phyloP scores from a whole-genome alignment of 2,113 vertebrate species.

The Anoplopoma fimbria region DNA sequence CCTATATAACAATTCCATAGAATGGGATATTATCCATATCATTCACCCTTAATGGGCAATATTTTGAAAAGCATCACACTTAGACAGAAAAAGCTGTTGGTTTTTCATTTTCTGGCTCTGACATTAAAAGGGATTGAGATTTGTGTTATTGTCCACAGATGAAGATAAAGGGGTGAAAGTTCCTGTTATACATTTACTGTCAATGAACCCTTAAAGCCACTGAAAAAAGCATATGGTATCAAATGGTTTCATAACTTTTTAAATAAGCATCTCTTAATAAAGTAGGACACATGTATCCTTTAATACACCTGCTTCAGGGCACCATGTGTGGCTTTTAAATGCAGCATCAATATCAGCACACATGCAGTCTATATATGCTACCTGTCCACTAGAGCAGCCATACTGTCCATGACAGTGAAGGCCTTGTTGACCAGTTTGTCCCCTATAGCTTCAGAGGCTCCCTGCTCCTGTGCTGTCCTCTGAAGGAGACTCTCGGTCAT shows the following conservation, averaged over 20 bases:
- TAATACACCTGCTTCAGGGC: neutral
- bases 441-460: slow-evolving; percentile 48
- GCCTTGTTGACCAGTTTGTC: slow-evolving; percentile 75
- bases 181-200: neutral
- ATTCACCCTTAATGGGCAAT: neutral
- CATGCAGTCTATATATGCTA: slow-evolving; percentile 46
- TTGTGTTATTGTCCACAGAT: neutral
- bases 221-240: no score
- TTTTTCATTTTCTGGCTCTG: no score
- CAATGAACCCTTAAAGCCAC: neutral
- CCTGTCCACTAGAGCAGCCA: slow-evolving; percentile 69
- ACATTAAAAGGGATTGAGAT: neutral
- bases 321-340: neutral
- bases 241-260: neutral
- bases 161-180: neutral
- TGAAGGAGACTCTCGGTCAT: slow-evolving; percentile 70
- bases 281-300: neutral
- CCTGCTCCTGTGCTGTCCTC: slow-evolving; percentile 61
- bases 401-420: slow-evolving; percentile 69
- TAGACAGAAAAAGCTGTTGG: neutral
- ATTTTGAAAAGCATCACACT: neutral
- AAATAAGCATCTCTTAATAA: neutral
- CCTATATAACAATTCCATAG: neutral
- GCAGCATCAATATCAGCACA: neutral
- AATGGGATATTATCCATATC: neutral